Percentiles rank a stretch among this genome's conserved stretches.
These are phyloP conservation scores for Platanista minor DNA, from an alignment of 2,113 vertebrate species.

Conservation along the genomic window DNA sequence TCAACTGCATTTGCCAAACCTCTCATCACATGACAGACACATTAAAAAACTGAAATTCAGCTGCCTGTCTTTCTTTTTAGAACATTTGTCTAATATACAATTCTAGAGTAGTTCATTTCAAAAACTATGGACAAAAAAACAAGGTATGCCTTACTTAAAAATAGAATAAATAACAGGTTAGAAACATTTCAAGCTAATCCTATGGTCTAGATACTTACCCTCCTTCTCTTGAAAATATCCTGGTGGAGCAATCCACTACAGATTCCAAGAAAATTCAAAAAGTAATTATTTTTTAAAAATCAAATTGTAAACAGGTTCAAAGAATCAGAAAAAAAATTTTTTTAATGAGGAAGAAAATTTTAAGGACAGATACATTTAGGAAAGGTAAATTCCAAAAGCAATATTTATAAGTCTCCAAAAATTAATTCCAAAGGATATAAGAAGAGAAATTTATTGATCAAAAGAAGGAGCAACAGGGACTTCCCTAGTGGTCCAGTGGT, in stretches of 20 bases:
- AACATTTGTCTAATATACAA: neutral
- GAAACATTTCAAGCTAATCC: neutral
- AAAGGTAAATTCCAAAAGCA: neutral
- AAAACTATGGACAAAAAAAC: neutral
- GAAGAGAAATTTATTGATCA: neutral
- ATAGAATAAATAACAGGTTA: neutral
- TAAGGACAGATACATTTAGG: neutral
- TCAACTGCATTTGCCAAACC: neutral
- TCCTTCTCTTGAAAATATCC: neutral
- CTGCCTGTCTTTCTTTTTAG: conserved; percentile 10
- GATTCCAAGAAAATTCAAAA: neutral
- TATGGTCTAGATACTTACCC: neutral
- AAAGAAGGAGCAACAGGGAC: too few relatives aligned
- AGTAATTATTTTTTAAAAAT: neutral
- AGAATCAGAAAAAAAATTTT: neutral
- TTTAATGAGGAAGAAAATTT: neutral
- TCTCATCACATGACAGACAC: neutral
- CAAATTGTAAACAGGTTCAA: neutral
- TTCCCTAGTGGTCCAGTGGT: too few relatives aligned
- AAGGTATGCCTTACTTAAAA: neutral
- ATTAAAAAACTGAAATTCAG: conserved; percentile 41
- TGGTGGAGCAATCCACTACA: neutral
- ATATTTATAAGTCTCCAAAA: neutral
- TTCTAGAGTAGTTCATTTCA: neutral
- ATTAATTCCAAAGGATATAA: neutral